Percentiles rank a stretch among this genome's conserved stretches.
These are phyloP conservation scores for Agriopis marginaria DNA, from an alignment of 2,888 invertebrate genomes.

Conservation along the genomic window DNA sequence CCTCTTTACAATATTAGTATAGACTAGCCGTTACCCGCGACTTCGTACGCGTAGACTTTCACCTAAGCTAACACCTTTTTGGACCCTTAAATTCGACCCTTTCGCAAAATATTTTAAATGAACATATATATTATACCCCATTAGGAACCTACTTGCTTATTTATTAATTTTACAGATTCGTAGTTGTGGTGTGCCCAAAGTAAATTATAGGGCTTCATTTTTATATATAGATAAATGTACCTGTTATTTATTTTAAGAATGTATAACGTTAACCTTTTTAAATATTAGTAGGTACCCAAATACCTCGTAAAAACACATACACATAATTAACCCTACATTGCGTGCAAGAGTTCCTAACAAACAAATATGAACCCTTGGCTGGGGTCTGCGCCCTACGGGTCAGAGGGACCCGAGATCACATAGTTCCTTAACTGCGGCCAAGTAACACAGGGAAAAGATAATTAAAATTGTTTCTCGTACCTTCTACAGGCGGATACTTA, in stretches of 20 bases:
- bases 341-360: conserved; percentile 19
- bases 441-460: conserved; percentile 20
- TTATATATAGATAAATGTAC: no score
- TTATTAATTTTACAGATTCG: no score
- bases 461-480: conserved; percentile 27
- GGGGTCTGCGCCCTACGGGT: conserved; percentile 19
- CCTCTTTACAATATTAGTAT: no score
- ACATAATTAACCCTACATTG: conserved; percentile 21
- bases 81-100: no score
- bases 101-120: no score
- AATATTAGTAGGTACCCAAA: neutral
- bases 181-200: no score
- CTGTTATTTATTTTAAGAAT: neutral
- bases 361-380: conserved; percentile 24
- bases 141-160: no score
- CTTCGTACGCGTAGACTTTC: no score
- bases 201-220: no score
- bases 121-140: no score
- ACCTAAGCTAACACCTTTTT: no score
- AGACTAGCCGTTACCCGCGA: no score
- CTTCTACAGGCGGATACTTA: conserved; percentile 1
- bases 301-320: conserved; percentile 2
- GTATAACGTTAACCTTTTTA: neutral
- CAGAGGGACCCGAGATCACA: conserved; percentile 25
- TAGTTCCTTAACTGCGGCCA: conserved; percentile 20